phyloP scores from a whole-genome alignment of 2,797 vertebrate species.

The Gadopsis marmoratus region DNA sequence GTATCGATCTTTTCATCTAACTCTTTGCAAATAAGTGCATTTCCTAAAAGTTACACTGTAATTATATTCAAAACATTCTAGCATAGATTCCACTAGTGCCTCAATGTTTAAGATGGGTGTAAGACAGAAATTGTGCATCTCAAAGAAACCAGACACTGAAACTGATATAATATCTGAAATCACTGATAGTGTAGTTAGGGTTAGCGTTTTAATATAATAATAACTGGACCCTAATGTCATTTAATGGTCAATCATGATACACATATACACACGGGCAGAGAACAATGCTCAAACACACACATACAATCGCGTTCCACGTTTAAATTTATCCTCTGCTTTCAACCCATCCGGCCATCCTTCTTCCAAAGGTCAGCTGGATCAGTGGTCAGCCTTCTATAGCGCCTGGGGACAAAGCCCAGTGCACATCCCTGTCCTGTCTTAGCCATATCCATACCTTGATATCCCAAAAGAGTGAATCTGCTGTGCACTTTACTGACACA shows the following conservation, averaged over 20 bases:
- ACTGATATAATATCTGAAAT: background rate
- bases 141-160: background rate
- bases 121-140: background rate
- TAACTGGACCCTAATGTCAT: too few relatives aligned
- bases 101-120: background rate
- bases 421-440: background rate
- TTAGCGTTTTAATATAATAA: too few relatives aligned
- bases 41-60: background rate
- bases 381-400: too few relatives aligned
- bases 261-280: too few relatives aligned
- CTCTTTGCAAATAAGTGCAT: background rate
- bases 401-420: too few relatives aligned
- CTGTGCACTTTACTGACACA: constrained; percentile 12
- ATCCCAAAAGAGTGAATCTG: constrained; percentile 6
- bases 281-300: too few relatives aligned
- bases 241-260: too few relatives aligned
- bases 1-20: too few relatives aligned
- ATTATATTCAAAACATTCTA: background rate
- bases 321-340: too few relatives aligned
- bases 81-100: background rate
- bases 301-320: too few relatives aligned
- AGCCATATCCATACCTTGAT: background rate
- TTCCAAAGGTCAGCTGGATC: too few relatives aligned
- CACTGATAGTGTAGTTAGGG: background rate
- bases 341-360: too few relatives aligned